These are phyloP conservation scores for Pycnomerus fuliginosus DNA, from an alignment of 2,888 invertebrate species.

Conservation along the genomic window DNA sequence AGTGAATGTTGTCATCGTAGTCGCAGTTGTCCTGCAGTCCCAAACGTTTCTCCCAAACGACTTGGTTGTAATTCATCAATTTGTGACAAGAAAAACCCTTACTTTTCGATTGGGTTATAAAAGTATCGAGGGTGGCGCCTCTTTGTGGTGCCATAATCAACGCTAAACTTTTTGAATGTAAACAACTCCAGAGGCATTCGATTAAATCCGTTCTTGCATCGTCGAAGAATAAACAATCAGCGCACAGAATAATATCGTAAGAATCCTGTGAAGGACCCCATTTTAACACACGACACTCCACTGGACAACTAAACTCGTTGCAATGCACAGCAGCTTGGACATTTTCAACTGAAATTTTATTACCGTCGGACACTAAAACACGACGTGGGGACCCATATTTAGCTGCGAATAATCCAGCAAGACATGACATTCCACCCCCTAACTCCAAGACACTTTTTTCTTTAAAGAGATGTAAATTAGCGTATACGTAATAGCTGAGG, in stretches of 20 bases:
- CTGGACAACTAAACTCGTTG: conserved; percentile 61
- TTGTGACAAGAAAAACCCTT: conserved; percentile 61
- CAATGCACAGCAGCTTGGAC: conserved; percentile 65
- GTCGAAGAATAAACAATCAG: conserved; percentile 80
- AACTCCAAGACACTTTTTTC: conserved; percentile 71
- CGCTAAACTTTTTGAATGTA: conserved; percentile 64
- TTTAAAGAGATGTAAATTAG: conserved; percentile 64
- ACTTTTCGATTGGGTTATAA: conserved; percentile 62
- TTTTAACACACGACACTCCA: conserved; percentile 57
- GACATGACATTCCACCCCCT: conserved; percentile 83
- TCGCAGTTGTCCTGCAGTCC: conserved; percentile 60
- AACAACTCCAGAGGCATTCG: conserved; percentile 64
- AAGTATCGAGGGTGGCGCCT: conserved; percentile 69
- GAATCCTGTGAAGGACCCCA: conserved; percentile 56
- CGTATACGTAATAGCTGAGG: conserved; percentile 66
- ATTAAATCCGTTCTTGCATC: conserved; percentile 68
- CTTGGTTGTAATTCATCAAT: conserved; percentile 62
- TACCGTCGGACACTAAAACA: conserved; percentile 77
- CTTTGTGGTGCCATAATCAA: conserved; percentile 76
- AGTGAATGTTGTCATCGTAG: conserved; percentile 71
- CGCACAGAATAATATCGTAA: conserved; percentile 73
- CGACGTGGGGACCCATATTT: conserved; percentile 64
- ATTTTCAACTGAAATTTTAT: conserved; percentile 72
- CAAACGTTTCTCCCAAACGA: conserved; percentile 68
- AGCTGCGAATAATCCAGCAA: conserved; percentile 73